Evolutionary conservation across 2,113 vertebrate genomes (phyloP).

Genomic region (Cardinalis cardinalis): DNA sequence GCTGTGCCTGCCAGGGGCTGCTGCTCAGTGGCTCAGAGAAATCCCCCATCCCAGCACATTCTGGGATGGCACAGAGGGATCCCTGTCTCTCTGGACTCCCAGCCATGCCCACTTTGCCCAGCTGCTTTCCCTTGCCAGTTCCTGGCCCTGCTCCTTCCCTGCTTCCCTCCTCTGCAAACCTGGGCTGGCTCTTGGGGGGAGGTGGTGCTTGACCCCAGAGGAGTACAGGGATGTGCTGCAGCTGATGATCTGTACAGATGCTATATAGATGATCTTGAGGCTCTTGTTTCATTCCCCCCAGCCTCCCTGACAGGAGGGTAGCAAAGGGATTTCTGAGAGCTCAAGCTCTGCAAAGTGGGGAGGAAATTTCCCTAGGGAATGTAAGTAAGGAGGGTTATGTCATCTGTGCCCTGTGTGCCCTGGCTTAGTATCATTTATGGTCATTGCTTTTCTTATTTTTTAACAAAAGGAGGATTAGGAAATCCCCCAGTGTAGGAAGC

Average conservation of each 20-base stretch:
- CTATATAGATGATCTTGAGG: no score
- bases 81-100: accelerated
- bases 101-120: accelerated
- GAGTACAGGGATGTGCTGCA: background rate
- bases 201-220: accelerated
- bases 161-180: background rate
- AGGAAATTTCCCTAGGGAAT: background rate
- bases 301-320: background rate
- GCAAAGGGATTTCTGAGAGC: background rate
- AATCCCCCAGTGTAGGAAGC: background rate
- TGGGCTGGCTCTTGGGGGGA: accelerated
- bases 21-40: background rate
- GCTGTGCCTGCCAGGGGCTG: background rate
- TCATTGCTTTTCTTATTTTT: background rate
- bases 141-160: background rate
- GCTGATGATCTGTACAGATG: background rate
- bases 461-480: background rate
- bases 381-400: background rate
- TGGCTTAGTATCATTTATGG: background rate
- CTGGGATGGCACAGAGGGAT: background rate
- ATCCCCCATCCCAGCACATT: background rate
- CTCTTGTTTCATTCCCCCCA: background rate
- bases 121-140: background rate
- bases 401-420: background rate
- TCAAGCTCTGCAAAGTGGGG: background rate